Evolutionary conservation across 2,113 vertebrate genomes (phyloP), one percentile per base, ranked within the genome.

Genomic region (Microcebus murinus): DNA sequence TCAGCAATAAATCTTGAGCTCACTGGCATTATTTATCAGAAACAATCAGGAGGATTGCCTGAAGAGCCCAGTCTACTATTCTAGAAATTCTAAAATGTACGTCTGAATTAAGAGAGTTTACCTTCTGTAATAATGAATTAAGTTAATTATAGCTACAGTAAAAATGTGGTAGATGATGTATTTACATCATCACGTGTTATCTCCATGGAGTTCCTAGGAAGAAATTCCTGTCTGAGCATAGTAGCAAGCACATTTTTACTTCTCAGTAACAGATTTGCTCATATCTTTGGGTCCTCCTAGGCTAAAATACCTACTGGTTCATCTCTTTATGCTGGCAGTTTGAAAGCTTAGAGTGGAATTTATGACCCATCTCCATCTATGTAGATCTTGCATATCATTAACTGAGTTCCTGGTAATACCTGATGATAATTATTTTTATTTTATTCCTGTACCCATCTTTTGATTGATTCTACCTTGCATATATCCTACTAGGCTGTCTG

Each of bases 381-480:
- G 17, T 45, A 70, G 36, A 82, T 12, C 42, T 59, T 23, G 23
- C 1, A 7, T 15, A 31, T 55, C 14, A 52, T 65, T 31, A 85
- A 70, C 7, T n/a, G 3, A 3, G 5, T 29, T 79, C 34, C 39
- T 48, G 36, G 50, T 48, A 93, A 81, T 50, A 63, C 5, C 34
- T 21, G 10, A 83, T 23, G 52, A 11, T 23, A 52, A 82, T 68
- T 45, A 39, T 52, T 73, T 29, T 59, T 70, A 52, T 63, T 84
- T 77, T 95, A 57, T 83, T 36, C 34, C 52, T 92, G 80, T 87
- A 65, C 14, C 36, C 5, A 48, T 80, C 31, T 96, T 96, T 76
- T 68, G 29, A 94, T 59, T 18, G 57, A 36, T 61, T 85, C 65
- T 42, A 25, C 48, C 31, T 71, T 67, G 8, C 34, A 92, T 39